phyloP scores from a whole-genome alignment of 2,888 invertebrate genomes.

The Drosophila helvetica region DNA sequence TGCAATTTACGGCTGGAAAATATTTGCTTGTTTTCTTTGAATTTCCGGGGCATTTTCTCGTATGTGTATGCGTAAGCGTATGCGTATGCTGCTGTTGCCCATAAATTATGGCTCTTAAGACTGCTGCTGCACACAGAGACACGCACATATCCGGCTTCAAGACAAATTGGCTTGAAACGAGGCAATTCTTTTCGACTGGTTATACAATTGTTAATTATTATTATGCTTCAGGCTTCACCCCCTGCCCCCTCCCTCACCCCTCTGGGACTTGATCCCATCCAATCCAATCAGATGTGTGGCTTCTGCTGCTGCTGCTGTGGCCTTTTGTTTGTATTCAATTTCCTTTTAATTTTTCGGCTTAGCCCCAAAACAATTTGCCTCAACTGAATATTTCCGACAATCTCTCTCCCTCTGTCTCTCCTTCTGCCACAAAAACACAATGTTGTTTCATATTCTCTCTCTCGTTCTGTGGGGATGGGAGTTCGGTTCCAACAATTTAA shows the following conservation, averaged over 20 bases:
- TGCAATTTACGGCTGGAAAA: slow-evolving; percentile 60
- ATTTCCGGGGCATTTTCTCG: slow-evolving; percentile 70
- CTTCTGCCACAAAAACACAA: slow-evolving; percentile 13
- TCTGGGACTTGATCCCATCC: neutral
- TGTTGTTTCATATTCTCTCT: neutral
- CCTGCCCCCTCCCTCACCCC: neutral
- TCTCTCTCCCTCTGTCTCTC: neutral
- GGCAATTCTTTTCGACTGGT: slow-evolving; percentile 2
- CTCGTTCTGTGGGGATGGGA: neutral
- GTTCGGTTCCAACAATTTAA: slow-evolving; percentile 45
- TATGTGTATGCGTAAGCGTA: slow-evolving; percentile 17
- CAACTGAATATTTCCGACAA: neutral
- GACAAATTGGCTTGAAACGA: slow-evolving; percentile 42
- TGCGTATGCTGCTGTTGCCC: slow-evolving; percentile 25
- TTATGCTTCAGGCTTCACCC: slow-evolving; percentile 16
- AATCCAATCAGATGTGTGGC: slow-evolving; percentile 35
- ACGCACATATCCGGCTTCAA: slow-evolving; percentile 20
- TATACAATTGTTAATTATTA: slow-evolving; percentile 34
- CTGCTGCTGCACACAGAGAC: neutral
- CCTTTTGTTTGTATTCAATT: slow-evolving; percentile 52
- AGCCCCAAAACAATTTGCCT: slow-evolving; percentile 35
- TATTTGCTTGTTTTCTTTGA: slow-evolving; percentile 67
- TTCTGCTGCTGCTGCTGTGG: neutral
- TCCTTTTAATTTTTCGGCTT: slow-evolving; percentile 42
- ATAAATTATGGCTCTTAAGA: slow-evolving; percentile 46